These are phyloP conservation scores for Pipistrellus pipistrellus DNA, from an alignment of 2,797 vertebrate species.

Conservation along the genomic window DNA sequence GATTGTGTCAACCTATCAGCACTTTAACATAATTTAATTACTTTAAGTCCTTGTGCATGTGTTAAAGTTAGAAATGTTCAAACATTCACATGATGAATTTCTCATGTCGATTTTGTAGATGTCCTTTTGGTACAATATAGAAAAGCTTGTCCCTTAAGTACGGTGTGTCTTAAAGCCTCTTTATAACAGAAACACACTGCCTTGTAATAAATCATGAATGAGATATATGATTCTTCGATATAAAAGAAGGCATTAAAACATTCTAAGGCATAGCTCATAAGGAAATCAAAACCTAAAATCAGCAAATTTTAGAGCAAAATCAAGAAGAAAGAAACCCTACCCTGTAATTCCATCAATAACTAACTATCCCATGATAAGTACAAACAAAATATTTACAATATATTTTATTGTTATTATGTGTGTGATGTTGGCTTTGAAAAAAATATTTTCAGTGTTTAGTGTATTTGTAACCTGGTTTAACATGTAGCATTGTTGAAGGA, in stretches of 20 bases:
- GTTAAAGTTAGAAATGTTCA: background rate
- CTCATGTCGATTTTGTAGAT: background rate
- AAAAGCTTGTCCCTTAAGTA: background rate
- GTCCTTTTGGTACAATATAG: background rate
- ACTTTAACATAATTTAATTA: constrained; percentile 10
- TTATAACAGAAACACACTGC: background rate
- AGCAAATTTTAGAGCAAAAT: constrained; percentile 14
- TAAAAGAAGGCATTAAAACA: background rate
- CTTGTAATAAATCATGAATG: background rate
- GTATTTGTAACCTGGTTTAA: background rate
- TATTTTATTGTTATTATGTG: background rate
- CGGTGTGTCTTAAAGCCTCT: background rate
- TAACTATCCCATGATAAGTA: background rate
- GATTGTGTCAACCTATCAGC: background rate
- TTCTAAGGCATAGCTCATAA: background rate
- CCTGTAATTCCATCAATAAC: background rate
- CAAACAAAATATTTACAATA: background rate
- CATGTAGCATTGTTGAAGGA: background rate
- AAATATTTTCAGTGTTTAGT: background rate
- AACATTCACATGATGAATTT: background rate
- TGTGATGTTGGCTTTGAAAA: background rate
- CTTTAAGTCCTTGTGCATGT: background rate
- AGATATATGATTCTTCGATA: background rate
- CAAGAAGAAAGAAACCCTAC: background rate
- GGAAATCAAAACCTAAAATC: constrained; percentile 20